Evolutionary conservation across 2,888 invertebrate genomes (phyloP).

Genomic region (Spilosoma lubricipeda): DNA sequence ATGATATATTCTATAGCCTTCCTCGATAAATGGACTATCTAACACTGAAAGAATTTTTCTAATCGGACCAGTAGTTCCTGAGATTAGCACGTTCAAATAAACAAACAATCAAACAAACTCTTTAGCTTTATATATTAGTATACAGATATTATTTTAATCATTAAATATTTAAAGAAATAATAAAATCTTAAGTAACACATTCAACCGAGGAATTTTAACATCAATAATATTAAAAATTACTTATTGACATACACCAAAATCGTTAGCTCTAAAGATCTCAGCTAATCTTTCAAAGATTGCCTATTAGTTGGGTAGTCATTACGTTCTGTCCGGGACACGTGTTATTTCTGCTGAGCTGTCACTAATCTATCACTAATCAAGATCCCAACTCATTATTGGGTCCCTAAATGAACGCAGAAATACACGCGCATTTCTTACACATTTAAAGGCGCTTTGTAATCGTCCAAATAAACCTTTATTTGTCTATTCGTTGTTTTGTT

Average conservation of each 20-base stretch:
- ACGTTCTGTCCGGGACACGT: conserved; percentile 49
- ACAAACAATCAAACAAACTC: too few species aligned
- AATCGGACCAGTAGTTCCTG: too few species aligned
- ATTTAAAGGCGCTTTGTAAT: conserved; percentile 9
- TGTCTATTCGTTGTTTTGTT: too few species aligned
- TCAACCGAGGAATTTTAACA: not conserved
- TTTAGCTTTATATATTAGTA: too few species aligned
- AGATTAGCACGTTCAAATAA: too few species aligned
- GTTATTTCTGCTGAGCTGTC: conserved; percentile 51
- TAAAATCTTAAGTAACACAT: not conserved
- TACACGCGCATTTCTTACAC: conserved; percentile 39
- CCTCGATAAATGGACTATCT: too few species aligned
- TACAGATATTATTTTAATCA: not conserved
- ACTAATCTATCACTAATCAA: conserved; percentile 53
- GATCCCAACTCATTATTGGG: conserved; percentile 39
- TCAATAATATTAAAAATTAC: not conserved
- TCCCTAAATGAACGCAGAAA: conserved; percentile 40
- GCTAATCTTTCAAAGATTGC: conserved; percentile 70
- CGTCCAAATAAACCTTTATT: not conserved
- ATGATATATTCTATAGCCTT: too few species aligned
- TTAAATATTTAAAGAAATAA: not conserved
- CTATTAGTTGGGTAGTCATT: conserved; percentile 63
- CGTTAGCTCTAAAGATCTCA: conserved; percentile 53
- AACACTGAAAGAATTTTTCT: too few species aligned
- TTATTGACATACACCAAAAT: conserved; percentile 11